These are phyloP conservation scores for Alcis repandata DNA, from an alignment of 2,888 invertebrate genomes.

Conservation along the genomic window DNA sequence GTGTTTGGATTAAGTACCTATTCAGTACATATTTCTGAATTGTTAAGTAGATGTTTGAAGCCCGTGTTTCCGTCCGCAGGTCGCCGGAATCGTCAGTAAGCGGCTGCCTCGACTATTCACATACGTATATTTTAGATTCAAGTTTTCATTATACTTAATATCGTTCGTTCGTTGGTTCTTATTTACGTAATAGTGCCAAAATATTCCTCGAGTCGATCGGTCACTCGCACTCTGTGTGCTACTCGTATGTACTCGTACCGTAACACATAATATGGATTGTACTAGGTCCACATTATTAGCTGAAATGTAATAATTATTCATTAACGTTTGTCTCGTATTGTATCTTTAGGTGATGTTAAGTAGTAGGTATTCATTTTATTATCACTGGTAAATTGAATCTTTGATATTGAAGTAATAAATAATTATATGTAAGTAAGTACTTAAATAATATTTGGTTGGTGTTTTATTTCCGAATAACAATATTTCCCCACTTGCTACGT, in stretches of 20 bases:
- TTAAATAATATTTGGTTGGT: conserved; percentile 54
- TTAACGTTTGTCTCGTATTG: conserved; percentile 63
- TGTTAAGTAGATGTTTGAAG: not conserved
- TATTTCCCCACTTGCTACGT: no score
- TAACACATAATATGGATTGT: not conserved
- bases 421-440: conserved; percentile 76
- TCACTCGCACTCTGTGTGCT: conserved; percentile 36
- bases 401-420: conserved; percentile 70
- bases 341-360: conserved; percentile 60
- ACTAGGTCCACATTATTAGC: conserved; percentile 54
- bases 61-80: conserved; percentile 63
- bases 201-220: conserved; percentile 61
- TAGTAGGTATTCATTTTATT: conserved; percentile 71
- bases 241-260: no score
- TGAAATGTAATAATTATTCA: conserved; percentile 56
- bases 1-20: no score
- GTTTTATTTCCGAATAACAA: conserved; percentile 31
- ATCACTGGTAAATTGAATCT: conserved; percentile 68
- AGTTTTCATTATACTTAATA: conserved; percentile 62
- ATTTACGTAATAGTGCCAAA: conserved; percentile 79
- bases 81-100: conserved; percentile 83
- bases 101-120: conserved; percentile 45
- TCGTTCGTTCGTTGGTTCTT: conserved; percentile 68
- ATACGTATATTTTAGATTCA: conserved; percentile 55
- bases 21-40: no score